Conservation (phyloP, 2,797 vertebrate genomes). For the Rallus crepitans region DNA sequence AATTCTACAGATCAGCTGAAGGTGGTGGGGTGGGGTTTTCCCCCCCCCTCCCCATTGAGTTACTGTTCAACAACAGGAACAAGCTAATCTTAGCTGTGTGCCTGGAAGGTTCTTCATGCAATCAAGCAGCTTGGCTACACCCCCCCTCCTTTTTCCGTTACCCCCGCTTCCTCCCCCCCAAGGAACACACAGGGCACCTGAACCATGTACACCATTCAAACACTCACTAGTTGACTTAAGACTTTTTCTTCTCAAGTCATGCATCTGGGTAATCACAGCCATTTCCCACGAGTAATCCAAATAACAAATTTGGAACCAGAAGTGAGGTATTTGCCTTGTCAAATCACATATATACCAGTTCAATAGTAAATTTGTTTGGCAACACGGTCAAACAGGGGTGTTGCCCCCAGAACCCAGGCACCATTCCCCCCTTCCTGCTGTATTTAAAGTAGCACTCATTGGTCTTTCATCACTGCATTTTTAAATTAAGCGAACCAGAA, state of each 20-base stretch:
- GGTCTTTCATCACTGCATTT: background rate
- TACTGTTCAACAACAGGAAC: background rate
- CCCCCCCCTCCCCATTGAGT: background rate
- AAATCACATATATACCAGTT: background rate
- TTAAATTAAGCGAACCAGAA: background rate
- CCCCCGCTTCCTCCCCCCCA: too few species aligned
- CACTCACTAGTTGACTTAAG: background rate
- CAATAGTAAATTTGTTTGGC: background rate
- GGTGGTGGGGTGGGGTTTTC: accelerated
- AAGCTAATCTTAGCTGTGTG: background rate
- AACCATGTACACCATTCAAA: background rate
- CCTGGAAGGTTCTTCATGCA: background rate
- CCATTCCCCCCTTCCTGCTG: accelerated
- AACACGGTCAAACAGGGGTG: accelerated
- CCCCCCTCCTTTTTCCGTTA: background rate
- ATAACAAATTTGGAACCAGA: background rate
- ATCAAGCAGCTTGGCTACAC: background rate
- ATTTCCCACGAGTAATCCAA: background rate
- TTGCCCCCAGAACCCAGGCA: background rate
- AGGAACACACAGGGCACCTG: background rate
- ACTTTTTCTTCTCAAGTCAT: background rate
- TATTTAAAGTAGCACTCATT: background rate
- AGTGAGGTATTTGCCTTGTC: background rate
- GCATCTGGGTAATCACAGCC: constrained; percentile 22
- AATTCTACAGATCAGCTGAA: background rate